Base-by-base conservation (phyloP, 2,888 invertebrate species). In the Aquatica leii region DNA sequence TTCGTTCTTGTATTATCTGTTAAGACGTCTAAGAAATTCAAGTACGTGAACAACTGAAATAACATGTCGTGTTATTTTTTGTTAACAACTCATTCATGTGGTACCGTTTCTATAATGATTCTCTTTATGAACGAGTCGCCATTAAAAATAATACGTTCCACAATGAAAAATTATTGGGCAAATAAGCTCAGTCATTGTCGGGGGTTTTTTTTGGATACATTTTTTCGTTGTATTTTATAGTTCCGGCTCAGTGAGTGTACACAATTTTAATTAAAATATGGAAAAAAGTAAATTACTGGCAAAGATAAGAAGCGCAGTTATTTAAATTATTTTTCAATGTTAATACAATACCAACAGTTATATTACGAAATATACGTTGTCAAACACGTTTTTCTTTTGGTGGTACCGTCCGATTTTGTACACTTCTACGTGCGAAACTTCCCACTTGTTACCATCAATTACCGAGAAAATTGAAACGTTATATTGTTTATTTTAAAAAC, bases 61-160 rank as follows among this genome's bases (percentile, higher is more conserved):
- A 63, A 63, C 62, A 63, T 50, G 58, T 48, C 37, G 37, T 60
- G 54, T 60, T 60, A 46, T 54, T 60, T 53, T 59, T 54, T 53
- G 43, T 21, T 34, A 54, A 17, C 54, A 41, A 49, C 41, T 58
- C 31, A 51, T 58, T 57, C 50, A 35, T 34, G 24, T 24, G 12
- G 46, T 53, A 52, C 52, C 59, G 52, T 59, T 59, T 48, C 43
- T 46, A 20, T 35, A 53, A 53, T 48, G 35, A 21, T 34, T 35
- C 48, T 17, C 34, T 46, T 34, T 21, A 40, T 15, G 24, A 37
- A 17, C 24, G 21, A 37, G 24, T 21, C 17, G 20, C 18, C 17
- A 52, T 52, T 37, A 35, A 50, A 50, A 40, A 50, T 50, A 50
- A 41, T 37, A 57, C 35, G 8, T 4, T 24, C 43, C 9, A 5